Percentiles rank a stretch among this genome's conserved stretches.
phyloP scores from a whole-genome alignment of 1,140 invertebrate species.

The Akabosia matsudoensis region DNA sequence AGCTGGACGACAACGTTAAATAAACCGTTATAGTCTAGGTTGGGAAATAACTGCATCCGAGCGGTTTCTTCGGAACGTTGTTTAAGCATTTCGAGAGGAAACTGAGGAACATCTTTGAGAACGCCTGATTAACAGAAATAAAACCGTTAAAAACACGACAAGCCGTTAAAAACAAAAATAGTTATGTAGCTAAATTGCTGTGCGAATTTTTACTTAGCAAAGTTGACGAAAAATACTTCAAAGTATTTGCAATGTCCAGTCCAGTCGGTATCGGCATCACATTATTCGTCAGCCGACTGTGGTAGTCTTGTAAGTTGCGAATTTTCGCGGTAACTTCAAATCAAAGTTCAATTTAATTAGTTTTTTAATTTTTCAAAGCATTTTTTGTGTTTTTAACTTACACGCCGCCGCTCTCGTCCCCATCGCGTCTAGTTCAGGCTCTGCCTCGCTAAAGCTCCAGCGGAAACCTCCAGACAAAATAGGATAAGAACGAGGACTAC shows the following conservation, averaged over 20 bases:
- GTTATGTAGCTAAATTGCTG: background rate
- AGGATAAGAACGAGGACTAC: slow-evolving; percentile 6
- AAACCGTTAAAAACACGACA: background rate
- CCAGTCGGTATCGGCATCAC: slow-evolving; percentile 88
- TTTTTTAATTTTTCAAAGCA: slow-evolving; percentile 26
- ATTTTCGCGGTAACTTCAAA: slow-evolving; percentile 93
- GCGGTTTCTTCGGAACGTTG: slow-evolving; percentile 77
- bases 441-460: background rate
- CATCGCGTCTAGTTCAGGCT: slow-evolving; percentile 54
- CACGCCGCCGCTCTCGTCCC: slow-evolving; percentile 56
- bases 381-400: slow-evolving; percentile 49
- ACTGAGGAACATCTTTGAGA: slow-evolving; percentile 88
- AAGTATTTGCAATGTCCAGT: slow-evolving; percentile 90
- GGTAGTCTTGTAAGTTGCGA: slow-evolving; percentile 91
- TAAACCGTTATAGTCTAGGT: slow-evolving; percentile 89
- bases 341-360: slow-evolving; percentile 43
- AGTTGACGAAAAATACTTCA: slow-evolving; percentile 97
- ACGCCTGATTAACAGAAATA: slow-evolving; percentile 60
- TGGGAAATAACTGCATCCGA: slow-evolving; percentile 85
- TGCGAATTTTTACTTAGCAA: slow-evolving; percentile 74
- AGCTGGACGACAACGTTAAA: slow-evolving; percentile 81
- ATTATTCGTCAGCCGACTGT: slow-evolving; percentile 85
- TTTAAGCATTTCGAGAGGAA: slow-evolving; percentile 83
- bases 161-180: background rate
- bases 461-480: slow-evolving; percentile 2